Evolutionary conservation across 2,888 invertebrate species (phyloP), one percentile per base, ranked within the genome.

Genomic region (Deilephila elpenor): DNA sequence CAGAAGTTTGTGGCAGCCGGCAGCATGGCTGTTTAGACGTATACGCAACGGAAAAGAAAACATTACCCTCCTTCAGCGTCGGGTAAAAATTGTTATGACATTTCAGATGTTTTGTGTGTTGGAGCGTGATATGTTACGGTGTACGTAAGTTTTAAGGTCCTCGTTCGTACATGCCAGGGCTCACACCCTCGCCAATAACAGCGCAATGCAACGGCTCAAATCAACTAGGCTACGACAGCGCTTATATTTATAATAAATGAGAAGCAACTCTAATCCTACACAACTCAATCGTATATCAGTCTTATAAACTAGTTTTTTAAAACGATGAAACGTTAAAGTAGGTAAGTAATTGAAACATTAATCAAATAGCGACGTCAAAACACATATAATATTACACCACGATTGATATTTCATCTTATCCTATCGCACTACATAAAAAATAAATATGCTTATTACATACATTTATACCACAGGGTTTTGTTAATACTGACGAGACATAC

Each of bases 401-500:
- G 82, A 82, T 83, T 83, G 82, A 78, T 77, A 80, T 84, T 86
- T 90, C 88, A 86, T 83, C 89, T 90, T 92, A 92, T 74, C 78
- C 91, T 92, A 91, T 84, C 81, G 80, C 84, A 88, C 88, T 91
- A 92, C 89, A 88, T 84, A 85, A 89, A 91, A 89, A 82, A 83
- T 84, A 86, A 86, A 86, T 85, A 89, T 87, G 87, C 86, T 88
- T 91, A 90, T 81, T 75, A 81, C 80, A 79, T 87, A 86, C 81
- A 86, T 79, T 83, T 86, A 90, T 91, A 93, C 88, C 91, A 93
- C 92, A 93, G 90, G 88, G 88, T 89, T 86, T 87, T 80, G 80
- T 89, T 93, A 93, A 93, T 94, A 94, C 94, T 94, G 94, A 90
- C 90, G 88, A 91, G 89, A 87, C 83, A 83, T 86, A 86, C 83